Conservation (phyloP, 1,140 invertebrate genomes). For the Trichonephila clavata region DNA sequence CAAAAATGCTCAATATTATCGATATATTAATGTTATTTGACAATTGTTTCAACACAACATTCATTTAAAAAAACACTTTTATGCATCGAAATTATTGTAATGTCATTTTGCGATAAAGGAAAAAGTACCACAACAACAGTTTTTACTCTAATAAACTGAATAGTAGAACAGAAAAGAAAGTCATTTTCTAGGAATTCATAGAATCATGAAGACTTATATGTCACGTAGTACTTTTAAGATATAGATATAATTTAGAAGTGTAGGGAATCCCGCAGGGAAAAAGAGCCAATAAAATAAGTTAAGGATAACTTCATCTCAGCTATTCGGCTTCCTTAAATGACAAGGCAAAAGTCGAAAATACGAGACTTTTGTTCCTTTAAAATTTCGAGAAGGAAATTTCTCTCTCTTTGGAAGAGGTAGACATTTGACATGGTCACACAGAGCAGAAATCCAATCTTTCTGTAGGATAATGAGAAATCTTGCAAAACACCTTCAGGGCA, state of each 20-base stretch:
- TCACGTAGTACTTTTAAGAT: background rate
- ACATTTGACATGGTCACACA: background rate
- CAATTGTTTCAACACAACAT: too few relatives aligned
- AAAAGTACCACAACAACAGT: background rate
- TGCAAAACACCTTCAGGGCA: constrained; percentile 20
- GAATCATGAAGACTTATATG: background rate
- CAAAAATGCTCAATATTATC: too few relatives aligned
- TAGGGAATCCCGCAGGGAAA: background rate
- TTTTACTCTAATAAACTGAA: constrained; percentile 5
- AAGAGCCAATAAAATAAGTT: background rate
- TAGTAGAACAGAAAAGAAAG: background rate
- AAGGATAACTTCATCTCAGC: background rate
- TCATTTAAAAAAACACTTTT: too few relatives aligned
- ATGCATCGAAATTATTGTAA: too few relatives aligned
- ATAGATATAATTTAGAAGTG: background rate
- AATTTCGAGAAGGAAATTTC: background rate
- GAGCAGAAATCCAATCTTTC: constrained; percentile 23
- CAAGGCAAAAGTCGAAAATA: background rate
- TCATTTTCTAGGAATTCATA: background rate
- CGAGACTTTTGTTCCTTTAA: background rate
- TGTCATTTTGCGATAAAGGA: too few relatives aligned
- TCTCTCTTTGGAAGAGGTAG: background rate
- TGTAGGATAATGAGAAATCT: constrained; percentile 28
- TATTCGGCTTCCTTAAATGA: background rate
- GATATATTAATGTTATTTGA: too few relatives aligned